Conservation (phyloP, 1,140 invertebrate genomes). For the Oncopodura yosiiana region DNA sequence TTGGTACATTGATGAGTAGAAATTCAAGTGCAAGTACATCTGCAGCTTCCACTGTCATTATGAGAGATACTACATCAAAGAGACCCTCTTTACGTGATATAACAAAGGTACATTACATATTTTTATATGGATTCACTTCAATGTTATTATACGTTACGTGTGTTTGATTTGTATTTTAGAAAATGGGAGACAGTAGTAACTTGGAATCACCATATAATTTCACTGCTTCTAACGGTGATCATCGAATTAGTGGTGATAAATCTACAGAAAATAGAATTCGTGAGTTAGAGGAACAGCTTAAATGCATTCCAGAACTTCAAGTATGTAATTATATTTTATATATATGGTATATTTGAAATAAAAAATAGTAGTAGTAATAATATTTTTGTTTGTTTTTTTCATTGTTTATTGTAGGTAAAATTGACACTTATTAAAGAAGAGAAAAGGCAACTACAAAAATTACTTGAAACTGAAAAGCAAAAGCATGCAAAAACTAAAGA, state of each 20-base stretch:
- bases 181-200: no score
- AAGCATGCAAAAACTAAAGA: constrained; percentile 8
- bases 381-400: no score
- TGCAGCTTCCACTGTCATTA: constrained; percentile 19
- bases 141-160: no score
- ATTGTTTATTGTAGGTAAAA: constrained; percentile 48
- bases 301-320: constrained; percentile 69
- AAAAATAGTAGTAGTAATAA: neutral
- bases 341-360: constrained; percentile 12
- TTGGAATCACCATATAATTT: no score
- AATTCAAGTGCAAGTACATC: no score
- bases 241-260: no score
- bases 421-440: constrained; percentile 62
- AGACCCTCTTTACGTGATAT: neutral
- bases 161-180: no score
- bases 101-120: neutral
- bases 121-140: no score
- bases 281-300: constrained; percentile 74
- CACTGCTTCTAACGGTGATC: no score
- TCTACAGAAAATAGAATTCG: constrained; percentile 50
- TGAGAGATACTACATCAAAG: constrained; percentile 10
- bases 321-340: constrained; percentile 41
- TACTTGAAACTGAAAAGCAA: constrained; percentile 32
- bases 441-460: constrained; percentile 50
- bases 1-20: no score